These are phyloP conservation scores for Ursus arctos DNA, from an alignment of 2,113 vertebrate genomes.

Conservation along the genomic window DNA sequence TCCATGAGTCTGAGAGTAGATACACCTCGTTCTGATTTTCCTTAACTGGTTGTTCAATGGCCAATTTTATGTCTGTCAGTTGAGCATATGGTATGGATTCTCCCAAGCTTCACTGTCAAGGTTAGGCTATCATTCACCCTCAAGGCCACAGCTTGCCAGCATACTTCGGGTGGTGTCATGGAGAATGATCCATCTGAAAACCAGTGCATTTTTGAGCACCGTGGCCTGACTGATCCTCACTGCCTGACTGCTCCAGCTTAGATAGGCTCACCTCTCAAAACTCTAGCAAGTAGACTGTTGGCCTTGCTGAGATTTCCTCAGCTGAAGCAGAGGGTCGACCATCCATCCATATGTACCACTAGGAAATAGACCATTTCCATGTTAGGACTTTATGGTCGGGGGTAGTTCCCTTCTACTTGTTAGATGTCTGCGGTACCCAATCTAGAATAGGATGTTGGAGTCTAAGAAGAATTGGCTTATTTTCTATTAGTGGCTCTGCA, in stretches of 20 bases:
- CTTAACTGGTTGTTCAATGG: neutral
- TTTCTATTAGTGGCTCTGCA: neutral
- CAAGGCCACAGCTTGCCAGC: neutral
- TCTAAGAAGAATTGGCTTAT: neutral
- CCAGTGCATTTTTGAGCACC: neutral
- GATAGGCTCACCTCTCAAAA: neutral
- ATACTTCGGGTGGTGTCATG: neutral
- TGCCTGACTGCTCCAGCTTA: neutral
- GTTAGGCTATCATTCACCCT: neutral
- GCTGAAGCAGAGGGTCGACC: neutral
- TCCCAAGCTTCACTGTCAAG: neutral
- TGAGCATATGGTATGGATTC: neutral
- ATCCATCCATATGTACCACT: neutral
- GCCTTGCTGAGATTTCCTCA: neutral
- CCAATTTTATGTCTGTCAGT: neutral
- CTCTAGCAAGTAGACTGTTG: neutral
- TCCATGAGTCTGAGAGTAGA: neutral
- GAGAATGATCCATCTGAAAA: neutral
- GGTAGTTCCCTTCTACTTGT: neutral
- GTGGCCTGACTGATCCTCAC: neutral
- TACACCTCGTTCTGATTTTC: neutral
- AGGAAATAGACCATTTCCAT: neutral
- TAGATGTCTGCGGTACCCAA: neutral
- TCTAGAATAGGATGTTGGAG: neutral
- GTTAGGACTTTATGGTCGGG: neutral